Evolutionary conservation across 2,113 vertebrate genomes (phyloP).

Genomic region (Turdus rufiventris): DNA sequence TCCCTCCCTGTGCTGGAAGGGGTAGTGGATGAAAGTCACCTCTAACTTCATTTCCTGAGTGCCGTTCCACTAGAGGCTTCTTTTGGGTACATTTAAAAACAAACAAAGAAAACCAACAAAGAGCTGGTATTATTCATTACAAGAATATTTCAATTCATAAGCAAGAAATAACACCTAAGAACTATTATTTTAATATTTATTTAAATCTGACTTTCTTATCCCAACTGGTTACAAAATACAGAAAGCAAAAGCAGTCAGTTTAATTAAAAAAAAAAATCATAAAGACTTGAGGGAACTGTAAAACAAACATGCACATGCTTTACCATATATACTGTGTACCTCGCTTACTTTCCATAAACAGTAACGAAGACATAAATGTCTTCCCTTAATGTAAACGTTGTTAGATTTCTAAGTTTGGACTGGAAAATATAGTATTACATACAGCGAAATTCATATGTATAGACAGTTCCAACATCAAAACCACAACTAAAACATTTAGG

Average conservation of each 20-base stretch:
- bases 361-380: not conserved
- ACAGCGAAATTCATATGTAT: accelerated
- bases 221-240: not conserved
- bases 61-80: conserved; percentile 74
- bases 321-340: not conserved
- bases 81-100: conserved; percentile 13
- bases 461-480: not conserved
- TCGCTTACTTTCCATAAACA: not conserved
- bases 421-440: not conserved
- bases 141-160: not conserved
- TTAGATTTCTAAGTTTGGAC: not conserved
- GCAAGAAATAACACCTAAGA: not conserved
- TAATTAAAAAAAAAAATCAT: not conserved
- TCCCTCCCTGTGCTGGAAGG: not conserved
- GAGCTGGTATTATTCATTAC: not conserved
- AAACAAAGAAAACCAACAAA: not conserved
- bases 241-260: not conserved
- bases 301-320: not conserved
- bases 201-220: not conserved
- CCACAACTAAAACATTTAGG: not conserved
- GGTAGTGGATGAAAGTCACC: not conserved
- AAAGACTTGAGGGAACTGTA: not conserved
- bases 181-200: not conserved
- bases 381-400: not conserved
- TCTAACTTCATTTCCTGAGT: conserved; percentile 53